Conservation (phyloP, 2,888 invertebrate species). For the Rhabditophanes sp. region DNA sequence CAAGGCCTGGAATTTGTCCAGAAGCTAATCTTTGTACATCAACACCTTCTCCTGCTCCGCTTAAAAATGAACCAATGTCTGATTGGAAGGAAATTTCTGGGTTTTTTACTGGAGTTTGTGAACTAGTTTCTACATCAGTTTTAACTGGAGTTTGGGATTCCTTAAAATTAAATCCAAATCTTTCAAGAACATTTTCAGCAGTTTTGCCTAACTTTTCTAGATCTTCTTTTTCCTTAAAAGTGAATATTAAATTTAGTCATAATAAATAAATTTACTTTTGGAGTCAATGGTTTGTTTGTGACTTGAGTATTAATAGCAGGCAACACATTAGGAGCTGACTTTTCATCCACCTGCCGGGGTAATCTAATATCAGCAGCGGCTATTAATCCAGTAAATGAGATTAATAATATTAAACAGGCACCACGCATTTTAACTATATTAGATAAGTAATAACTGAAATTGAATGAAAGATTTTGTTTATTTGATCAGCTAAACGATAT, state of each 20-base stretch:
- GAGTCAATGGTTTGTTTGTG: no score
- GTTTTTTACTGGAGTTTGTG: conserved; percentile 10
- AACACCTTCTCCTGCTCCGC: conserved; percentile 31
- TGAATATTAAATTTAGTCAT: neutral
- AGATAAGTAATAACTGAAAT: no score
- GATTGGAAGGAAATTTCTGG: conserved; percentile 18
- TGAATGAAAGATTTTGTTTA: no score
- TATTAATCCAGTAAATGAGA: no score
- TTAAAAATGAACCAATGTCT: no score
- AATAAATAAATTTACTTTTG: neutral
- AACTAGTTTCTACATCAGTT: neutral
- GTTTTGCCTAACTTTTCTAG: conserved; percentile 30
- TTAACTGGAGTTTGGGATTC: conserved; percentile 11
- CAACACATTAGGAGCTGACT: no score
- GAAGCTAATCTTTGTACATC: conserved; percentile 33
- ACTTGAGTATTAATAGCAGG: no score
- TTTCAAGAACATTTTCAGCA: conserved; percentile 33
- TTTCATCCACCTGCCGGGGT: no score
- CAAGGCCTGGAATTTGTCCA: conserved; percentile 39
- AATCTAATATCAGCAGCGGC: no score
- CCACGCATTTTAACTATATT: no score
- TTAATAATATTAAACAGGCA: no score
- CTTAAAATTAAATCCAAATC: conserved; percentile 26
- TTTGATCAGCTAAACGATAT: no score
- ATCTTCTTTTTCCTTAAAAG: conserved; percentile 7